These are phyloP conservation scores for Clinocottus analis DNA, from an alignment of 2,113 vertebrate species.

Conservation along the genomic window DNA sequence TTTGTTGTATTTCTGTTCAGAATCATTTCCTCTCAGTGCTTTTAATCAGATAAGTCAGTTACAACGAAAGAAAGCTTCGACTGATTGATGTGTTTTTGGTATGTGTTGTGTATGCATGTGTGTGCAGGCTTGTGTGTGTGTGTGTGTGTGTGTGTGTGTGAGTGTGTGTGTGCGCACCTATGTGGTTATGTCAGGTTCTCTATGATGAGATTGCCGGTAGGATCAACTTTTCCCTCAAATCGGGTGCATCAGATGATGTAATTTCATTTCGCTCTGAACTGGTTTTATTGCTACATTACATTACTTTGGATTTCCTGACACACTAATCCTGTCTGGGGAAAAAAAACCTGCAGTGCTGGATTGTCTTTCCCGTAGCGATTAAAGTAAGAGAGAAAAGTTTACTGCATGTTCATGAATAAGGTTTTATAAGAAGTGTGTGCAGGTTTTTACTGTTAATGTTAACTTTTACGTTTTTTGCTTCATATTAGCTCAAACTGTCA, in stretches of 20 bases:
- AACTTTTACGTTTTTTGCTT: no score
- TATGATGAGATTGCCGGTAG: slow-evolving; percentile 43
- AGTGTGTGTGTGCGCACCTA: slow-evolving; percentile 2
- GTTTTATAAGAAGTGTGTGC: neutral
- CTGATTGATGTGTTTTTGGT: neutral
- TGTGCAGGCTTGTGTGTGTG: neutral
- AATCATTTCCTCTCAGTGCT: neutral
- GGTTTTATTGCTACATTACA: slow-evolving; percentile 16
- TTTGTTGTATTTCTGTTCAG: neutral
- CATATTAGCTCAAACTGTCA: no score
- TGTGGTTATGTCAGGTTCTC: slow-evolving; percentile 6
- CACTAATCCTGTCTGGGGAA: slow-evolving; percentile 28
- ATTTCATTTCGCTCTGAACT: slow-evolving; percentile 39
- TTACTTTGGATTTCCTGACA: slow-evolving; percentile 16
- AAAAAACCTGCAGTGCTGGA: slow-evolving; percentile 6
- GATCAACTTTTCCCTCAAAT: slow-evolving; percentile 43
- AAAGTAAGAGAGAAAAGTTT: neutral
- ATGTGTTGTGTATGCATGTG: neutral
- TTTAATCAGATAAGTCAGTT: neutral
- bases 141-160: neutral
- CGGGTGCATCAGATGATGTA: slow-evolving; percentile 51
- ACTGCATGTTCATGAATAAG: neutral
- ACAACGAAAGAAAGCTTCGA: neutral
- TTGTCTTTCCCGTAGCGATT: neutral
- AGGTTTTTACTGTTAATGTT: neutral